Evolutionary conservation across 2,797 vertebrate species (phyloP), one percentile per base, ranked within the genome.

Genomic region (Pseudochirops corinnae): DNA sequence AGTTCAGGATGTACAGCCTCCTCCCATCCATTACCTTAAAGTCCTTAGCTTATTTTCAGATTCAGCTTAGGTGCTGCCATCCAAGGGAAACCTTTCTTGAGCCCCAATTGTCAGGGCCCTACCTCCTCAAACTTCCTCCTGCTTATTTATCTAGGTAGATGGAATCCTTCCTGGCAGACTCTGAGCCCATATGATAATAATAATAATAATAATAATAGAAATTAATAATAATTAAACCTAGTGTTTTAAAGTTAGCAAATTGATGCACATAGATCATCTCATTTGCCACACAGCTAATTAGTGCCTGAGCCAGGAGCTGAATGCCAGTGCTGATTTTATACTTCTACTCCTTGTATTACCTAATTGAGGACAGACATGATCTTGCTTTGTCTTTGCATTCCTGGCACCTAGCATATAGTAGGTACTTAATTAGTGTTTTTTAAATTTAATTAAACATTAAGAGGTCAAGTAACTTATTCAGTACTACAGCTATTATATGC

Each of bases 81-180:
- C 90, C 94, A 55, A 95, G 90, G 90, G 92, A 87, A 50, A 26
- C n/a, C 39, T 94, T 92, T 50, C 58, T 52, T 87, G 29, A 91
- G 18, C 33, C 74, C 50, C 10, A 92, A 31, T 50, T 46, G 91
- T 56, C 0, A 1, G 1, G 60, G 26, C 12, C 52, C 87, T 58
- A n/a, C 31, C 67, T 18, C 33, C n/a, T 74, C 16, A 74, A 74
- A 74, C 18, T 39, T 39, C n/a, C 67, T 74, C 16, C 4, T 39
- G 5, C 14, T 74, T 74, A 39, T 74, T 74, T 39, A 39, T 39
- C n/a, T 21, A 74, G n/a, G n/a, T 74, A 74, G 5, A 74, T 39
- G 14, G 39, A 21, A 74, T 74, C n/a, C n/a, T 39, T 74, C 5
- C 16, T 39, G 16, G 87, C 3, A 53, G 33, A 55, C 10, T 55